Evolutionary conservation across 2,113 vertebrate genomes (phyloP).

Genomic region (Osmerus mordax): DNA sequence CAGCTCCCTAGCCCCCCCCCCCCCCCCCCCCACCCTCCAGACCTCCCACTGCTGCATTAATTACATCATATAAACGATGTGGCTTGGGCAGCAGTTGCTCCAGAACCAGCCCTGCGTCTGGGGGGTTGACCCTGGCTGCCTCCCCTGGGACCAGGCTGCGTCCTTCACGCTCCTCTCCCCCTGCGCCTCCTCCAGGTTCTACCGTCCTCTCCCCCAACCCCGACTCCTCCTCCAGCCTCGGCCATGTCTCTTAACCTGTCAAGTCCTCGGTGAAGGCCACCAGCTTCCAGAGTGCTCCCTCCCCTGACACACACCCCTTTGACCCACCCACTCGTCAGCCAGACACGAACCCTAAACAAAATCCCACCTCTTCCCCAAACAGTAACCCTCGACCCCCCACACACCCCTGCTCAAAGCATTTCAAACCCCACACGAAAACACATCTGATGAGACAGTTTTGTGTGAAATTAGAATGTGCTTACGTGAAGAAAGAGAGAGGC

Average conservation of each 20-base stretch:
- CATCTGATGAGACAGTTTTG: no score
- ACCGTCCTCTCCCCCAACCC: constrained; percentile 28
- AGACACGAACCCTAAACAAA: neutral
- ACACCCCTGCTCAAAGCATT: no score
- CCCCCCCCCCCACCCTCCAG: constrained; percentile 9
- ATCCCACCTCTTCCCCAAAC: neutral
- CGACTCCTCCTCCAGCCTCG: constrained; percentile 55
- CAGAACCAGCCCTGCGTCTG: constrained; percentile 31
- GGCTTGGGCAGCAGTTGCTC: constrained; percentile 34
- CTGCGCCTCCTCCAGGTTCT: neutral
- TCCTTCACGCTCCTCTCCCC: constrained; percentile 16
- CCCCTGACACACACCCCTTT: neutral
- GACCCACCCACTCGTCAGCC: neutral
- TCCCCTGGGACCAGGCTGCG: constrained; percentile 56
- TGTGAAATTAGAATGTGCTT: no score
- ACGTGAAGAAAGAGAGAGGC: no score
- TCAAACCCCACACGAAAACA: no score
- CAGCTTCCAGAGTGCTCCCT: constrained; percentile 27
- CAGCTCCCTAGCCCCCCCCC: neutral
- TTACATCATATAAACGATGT: constrained; percentile 57
- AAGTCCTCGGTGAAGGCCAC: constrained; percentile 59
- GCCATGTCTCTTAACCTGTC: constrained; percentile 43
- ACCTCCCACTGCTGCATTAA: constrained; percentile 54
- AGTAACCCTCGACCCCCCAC: constrained; percentile 21
- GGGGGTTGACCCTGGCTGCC: constrained; percentile 57